Evolutionary conservation across 1,140 invertebrate genomes (phyloP).

Genomic region (Coptotermes formosanus): DNA sequence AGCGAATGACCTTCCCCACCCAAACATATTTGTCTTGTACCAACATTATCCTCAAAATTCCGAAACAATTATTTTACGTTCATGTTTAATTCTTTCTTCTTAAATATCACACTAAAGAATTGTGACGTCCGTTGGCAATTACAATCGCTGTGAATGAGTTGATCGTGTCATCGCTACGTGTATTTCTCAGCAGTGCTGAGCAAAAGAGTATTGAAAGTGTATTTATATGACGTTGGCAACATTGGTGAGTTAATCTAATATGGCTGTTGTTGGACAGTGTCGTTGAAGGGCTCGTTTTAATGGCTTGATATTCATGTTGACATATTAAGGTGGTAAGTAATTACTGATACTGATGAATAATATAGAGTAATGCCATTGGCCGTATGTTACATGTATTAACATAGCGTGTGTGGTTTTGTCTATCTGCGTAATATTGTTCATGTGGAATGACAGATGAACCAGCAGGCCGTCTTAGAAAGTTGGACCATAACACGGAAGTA

Average conservation of each 20-base stretch:
- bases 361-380: neutral
- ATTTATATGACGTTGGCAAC: conserved; percentile 19
- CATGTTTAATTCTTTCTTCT: neutral
- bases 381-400: neutral
- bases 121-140: neutral
- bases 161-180: neutral
- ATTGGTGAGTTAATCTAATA: conserved; percentile 26
- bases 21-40: conserved; percentile 19
- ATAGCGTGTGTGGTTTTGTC: neutral
- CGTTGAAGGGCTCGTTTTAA: neutral
- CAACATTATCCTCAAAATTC: neutral
- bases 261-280: conserved; percentile 21
- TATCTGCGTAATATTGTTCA: neutral
- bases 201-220: neutral
- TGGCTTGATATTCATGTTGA: neutral
- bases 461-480: neutral
- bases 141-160: neutral
- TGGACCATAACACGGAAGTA: neutral
- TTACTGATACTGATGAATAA: neutral
- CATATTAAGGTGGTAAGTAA: conserved; percentile 1
- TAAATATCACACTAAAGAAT: neutral
- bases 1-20: conserved; percentile 30
- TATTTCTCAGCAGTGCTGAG: neutral
- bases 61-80: neutral
- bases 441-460: conserved; percentile 2